phyloP scores from a whole-genome alignment of 2,888 invertebrate genomes.

The Apotomis capreana region DNA sequence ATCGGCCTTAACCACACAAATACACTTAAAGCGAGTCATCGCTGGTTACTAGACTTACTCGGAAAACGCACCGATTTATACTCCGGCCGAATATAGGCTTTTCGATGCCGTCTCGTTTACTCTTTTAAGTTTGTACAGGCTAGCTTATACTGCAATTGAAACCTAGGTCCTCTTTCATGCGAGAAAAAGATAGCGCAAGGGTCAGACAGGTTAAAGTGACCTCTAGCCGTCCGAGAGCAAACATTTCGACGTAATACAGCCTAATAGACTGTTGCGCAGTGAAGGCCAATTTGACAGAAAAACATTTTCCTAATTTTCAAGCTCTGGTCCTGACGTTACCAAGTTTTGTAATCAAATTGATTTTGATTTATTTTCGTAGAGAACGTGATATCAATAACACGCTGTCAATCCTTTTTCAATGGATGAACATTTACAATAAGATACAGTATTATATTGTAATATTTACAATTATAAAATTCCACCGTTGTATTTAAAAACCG shows the following conservation, averaged over 20 bases:
- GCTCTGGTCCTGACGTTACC: conserved; percentile 7
- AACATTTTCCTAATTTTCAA: conserved; percentile 18
- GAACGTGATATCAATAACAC: neutral
- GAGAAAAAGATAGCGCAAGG: conserved; percentile 43
- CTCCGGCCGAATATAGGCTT: conserved; percentile 1
- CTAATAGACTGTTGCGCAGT: conserved; percentile 43
- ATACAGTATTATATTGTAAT: no score
- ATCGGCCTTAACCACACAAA: conserved; percentile 1
- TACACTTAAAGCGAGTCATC: conserved; percentile 15
- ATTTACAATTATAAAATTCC: no score
- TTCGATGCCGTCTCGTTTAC: conserved; percentile 15
- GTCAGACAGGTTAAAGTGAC: conserved; percentile 54
- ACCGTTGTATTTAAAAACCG: no score
- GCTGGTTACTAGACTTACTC: neutral
- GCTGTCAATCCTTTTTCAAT: neutral
- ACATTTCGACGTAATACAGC: conserved; percentile 39
- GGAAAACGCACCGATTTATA: neutral
- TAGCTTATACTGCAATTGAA: conserved; percentile 22
- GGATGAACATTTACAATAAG: neutral
- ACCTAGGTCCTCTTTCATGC: conserved; percentile 29
- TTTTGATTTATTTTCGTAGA: neutral
- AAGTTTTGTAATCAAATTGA: conserved; percentile 19
- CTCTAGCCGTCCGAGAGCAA: conserved; percentile 49
- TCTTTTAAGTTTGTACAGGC: conserved; percentile 11
- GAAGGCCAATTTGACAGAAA: conserved; percentile 26